These are phyloP conservation scores for Actinia equina DNA, from an alignment of 64 coral and sea anemone genomes.

Conservation along the genomic window DNA sequence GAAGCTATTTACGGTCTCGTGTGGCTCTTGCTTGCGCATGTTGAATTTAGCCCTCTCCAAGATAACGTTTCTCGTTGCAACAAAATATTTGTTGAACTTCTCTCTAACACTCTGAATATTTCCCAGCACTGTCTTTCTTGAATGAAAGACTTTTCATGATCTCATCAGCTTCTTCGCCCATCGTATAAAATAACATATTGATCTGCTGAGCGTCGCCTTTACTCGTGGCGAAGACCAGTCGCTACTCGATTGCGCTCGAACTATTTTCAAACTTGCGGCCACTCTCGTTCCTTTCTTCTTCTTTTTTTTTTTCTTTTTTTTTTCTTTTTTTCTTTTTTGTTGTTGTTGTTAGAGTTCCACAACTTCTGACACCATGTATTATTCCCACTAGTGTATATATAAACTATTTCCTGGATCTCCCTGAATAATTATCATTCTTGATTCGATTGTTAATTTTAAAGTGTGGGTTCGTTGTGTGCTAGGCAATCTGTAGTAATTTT, in stretches of 20 bases:
- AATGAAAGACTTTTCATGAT: slow-evolving; percentile 5
- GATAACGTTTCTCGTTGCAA: slow-evolving; percentile 10
- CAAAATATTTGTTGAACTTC: slow-evolving; percentile 16
- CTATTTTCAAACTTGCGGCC: not conserved
- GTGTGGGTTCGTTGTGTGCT: too few relatives aligned
- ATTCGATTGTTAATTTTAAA: too few relatives aligned
- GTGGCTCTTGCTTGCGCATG: slow-evolving; percentile 35
- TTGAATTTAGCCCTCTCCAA: slow-evolving; percentile 20
- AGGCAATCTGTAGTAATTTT: too few relatives aligned
- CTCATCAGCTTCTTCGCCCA: slow-evolving; percentile 32
- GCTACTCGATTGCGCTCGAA: slow-evolving; percentile 14
- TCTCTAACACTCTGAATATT: slow-evolving; percentile 2
- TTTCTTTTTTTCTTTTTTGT: too few relatives aligned
- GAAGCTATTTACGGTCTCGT: slow-evolving; percentile 17
- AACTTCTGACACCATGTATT: too few relatives aligned
- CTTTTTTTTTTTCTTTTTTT: too few relatives aligned
- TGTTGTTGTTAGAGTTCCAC: too few relatives aligned
- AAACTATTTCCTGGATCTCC: too few relatives aligned
- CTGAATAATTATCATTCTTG: too few relatives aligned
- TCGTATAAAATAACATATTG: slow-evolving; percentile 15
- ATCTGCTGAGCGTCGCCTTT: not conserved
- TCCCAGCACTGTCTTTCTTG: not conserved
- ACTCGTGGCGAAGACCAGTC: not conserved
- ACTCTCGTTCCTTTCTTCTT: too few relatives aligned
- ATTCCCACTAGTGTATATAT: too few relatives aligned